Evolutionary conservation across 2,113 vertebrate genomes (phyloP).

Genomic region (Catharus minimus): DNA sequence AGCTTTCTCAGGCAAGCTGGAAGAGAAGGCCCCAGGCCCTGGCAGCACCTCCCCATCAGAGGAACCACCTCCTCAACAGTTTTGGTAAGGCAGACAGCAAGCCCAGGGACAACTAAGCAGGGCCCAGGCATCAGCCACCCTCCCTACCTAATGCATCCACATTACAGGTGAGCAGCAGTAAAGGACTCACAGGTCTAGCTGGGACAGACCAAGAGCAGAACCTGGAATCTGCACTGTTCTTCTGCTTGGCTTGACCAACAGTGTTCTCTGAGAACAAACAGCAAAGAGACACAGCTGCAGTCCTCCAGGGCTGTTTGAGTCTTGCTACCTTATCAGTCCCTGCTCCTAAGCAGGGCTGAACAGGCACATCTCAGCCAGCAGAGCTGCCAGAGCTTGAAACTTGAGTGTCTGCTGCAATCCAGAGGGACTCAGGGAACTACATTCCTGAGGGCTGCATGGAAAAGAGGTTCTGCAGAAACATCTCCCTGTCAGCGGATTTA

Average conservation of each 20-base stretch:
- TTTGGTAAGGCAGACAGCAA: neutral
- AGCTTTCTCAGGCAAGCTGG: neutral
- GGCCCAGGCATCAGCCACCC: neutral
- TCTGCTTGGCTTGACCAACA: neutral
- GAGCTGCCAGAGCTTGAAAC: slow-evolving; percentile 7
- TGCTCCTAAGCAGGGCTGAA: slow-evolving; percentile 7
- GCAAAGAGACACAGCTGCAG: neutral
- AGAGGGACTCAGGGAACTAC: slow-evolving; percentile 20
- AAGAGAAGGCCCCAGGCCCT: neutral
- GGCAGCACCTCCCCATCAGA: neutral
- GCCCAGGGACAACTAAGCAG: neutral
- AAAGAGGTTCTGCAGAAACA: neutral
- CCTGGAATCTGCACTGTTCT: neutral
- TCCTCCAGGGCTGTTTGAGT: neutral
- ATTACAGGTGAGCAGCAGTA: neutral
- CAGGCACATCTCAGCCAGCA: neutral
- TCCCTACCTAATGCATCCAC: neutral
- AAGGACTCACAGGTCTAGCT: neutral
- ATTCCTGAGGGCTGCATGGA: neutral
- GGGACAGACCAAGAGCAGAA: neutral
- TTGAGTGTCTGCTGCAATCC: slow-evolving; percentile 45
- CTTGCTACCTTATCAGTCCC: neutral
- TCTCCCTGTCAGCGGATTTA: neutral
- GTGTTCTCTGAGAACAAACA: neutral
- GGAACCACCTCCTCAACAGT: neutral